Evolutionary conservation across 2,797 vertebrate genomes (phyloP).

Genomic region (Galaxias olidus): DNA sequence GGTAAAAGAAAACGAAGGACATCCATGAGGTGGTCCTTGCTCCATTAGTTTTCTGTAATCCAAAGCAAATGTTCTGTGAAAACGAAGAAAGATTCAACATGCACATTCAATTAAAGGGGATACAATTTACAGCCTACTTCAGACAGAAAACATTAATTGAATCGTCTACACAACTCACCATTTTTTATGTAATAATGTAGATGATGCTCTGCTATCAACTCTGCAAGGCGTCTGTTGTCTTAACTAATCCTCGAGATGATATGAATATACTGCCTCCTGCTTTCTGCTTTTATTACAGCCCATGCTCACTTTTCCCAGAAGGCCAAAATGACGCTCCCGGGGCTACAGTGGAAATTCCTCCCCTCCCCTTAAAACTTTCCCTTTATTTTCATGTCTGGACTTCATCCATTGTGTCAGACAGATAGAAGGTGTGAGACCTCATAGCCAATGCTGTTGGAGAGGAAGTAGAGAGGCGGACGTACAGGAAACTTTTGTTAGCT

Average conservation of each 20-base stretch:
- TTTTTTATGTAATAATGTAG: slow-evolving; percentile 29
- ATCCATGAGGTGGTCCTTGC: slow-evolving; percentile 36
- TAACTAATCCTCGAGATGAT: slow-evolving; percentile 8
- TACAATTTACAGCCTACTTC: background rate
- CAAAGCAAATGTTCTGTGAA: slow-evolving; percentile 45
- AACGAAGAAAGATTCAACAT: slow-evolving; percentile 2
- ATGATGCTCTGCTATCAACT: slow-evolving; percentile 3
- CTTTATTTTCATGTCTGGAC: slow-evolving; percentile 3
- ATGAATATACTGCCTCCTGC: slow-evolving; percentile 22
- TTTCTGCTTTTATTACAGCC: slow-evolving; percentile 47
- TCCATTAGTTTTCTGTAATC: slow-evolving; percentile 21
- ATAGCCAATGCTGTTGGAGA: background rate
- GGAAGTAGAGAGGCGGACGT: background rate
- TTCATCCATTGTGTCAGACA: background rate
- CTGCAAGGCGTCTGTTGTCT: slow-evolving; percentile 7
- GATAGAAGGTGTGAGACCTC: background rate
- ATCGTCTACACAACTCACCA: slow-evolving; percentile 57
- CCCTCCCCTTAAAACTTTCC: slow-evolving; percentile 25
- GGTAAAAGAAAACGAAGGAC: slow-evolving; percentile 48
- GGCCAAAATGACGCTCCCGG: background rate
- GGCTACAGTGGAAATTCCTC: slow-evolving; percentile 55
- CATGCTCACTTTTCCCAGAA: slow-evolving; percentile 52
- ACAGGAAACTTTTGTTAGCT: background rate
- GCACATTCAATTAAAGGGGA: background rate
- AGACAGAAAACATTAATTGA: background rate